Evolutionary conservation across 1,140 invertebrate species (phyloP), one percentile per base, ranked within the genome.

Genomic region (Melanaphis sacchari): DNA sequence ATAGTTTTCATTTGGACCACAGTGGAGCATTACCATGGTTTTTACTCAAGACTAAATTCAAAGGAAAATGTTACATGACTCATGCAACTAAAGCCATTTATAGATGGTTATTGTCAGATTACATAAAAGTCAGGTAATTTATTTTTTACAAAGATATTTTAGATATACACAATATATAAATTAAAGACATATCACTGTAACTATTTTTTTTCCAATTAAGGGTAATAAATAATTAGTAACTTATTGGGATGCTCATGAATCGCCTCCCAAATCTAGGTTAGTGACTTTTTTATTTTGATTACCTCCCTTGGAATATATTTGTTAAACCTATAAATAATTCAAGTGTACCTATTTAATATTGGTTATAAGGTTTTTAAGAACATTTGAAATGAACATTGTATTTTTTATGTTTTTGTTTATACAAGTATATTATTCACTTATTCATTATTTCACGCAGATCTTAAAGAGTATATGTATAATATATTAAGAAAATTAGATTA

Each of bases 81-180:
- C 99, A 99, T 95, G 99, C 99, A 4, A 99, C 99, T 0, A 99
- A 99, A 96, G 99, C 99, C 36, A 99, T 99, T 94, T 99, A 99
- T 95, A 96, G 99, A 94, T 99, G 99, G 99, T 96, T 99, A 38
- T 96, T 99, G 0, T 99, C 99, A 0, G 99, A 99, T 97, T 99
- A 99, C 95, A 99, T 99, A 93, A 99, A 99, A 97, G 99, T 99
- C 90, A 98, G 97, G 97, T 97, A 95, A 95, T 95, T 22, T 81
- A 76, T 76, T 54, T 52, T 88, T 15, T n/a, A 66, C 59, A 18
- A n/a, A n/a, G 11, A n/a, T 36, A n/a, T 76, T n/a, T 76, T 76
- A 6, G 59, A n/a, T 21, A 49, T 43, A 43, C 43, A 43, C 9
- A 43, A 9, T 43, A 43, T 43, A 43, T 9, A 84, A 8, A 31